These are phyloP conservation scores for Drosophila baimaii DNA, from an alignment of 1,140 invertebrate species.

Conservation along the genomic window DNA sequence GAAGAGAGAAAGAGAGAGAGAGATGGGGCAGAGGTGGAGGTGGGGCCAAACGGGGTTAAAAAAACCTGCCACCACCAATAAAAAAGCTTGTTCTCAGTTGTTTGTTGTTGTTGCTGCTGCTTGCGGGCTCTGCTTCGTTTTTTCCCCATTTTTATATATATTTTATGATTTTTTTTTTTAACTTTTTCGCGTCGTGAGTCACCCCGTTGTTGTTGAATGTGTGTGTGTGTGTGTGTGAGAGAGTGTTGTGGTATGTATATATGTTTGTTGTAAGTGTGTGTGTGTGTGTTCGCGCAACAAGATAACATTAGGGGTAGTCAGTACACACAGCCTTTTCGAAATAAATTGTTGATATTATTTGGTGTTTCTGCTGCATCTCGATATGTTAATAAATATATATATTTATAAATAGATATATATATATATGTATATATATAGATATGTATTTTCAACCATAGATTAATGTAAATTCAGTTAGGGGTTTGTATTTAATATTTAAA, in stretches of 20 bases:
- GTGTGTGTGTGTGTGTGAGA: constrained; percentile 27
- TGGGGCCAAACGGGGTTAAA: constrained; percentile 48
- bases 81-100: constrained; percentile 42
- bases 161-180: constrained; percentile 21
- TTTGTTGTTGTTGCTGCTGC: constrained; percentile 12
- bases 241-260: background rate
- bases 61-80: constrained; percentile 54
- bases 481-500: constrained; percentile 26
- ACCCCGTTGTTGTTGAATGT: constrained; percentile 22
- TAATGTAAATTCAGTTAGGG: constrained; percentile 33
- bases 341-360: constrained; percentile 54
- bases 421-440: constrained; percentile 26
- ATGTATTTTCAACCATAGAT: constrained; percentile 54
- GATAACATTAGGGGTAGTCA: constrained; percentile 67
- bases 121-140: constrained; percentile 25
- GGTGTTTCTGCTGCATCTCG: constrained; percentile 29
- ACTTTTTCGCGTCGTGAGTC: constrained; percentile 35
- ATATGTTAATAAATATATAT: constrained; percentile 44
- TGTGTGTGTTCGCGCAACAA: constrained; percentile 29
- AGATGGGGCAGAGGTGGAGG: constrained; percentile 5
- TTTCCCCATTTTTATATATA: background rate
- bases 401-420: constrained; percentile 39
- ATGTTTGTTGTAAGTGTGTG: constrained; percentile 26
- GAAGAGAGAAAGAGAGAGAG: background rate
- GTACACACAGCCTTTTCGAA: constrained; percentile 79